These are phyloP conservation scores for Punctoribates punctum DNA, from an alignment of 2,888 invertebrate species.

Conservation along the genomic window DNA sequence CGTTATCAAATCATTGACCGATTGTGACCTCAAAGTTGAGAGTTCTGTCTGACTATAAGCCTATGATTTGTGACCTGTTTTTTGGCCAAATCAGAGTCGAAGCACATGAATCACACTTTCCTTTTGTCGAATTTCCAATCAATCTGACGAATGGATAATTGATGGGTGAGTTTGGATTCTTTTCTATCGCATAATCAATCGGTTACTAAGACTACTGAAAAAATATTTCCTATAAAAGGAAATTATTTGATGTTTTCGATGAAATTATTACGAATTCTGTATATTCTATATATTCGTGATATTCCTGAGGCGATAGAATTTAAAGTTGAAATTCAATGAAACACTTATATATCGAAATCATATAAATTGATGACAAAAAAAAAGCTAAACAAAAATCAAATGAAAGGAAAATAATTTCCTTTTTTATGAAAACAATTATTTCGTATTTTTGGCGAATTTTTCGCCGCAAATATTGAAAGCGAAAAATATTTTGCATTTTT, in stretches of 20 bases:
- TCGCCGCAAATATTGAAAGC: too few relatives aligned
- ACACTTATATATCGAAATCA: not conserved
- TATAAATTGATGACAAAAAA: not conserved
- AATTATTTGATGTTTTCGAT: not conserved
- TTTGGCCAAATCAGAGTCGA: not conserved
- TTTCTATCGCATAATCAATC: not conserved
- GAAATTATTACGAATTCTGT: not conserved
- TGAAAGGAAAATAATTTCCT: not conserved
- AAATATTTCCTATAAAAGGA: not conserved
- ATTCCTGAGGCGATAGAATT: not conserved
- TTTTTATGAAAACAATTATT: not conserved
- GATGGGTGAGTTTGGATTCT: not conserved
- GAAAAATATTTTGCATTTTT: too few relatives aligned
- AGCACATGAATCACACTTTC: not conserved
- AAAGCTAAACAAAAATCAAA: not conserved
- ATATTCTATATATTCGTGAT: not conserved
- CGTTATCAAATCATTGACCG: slow-evolving; percentile 11
- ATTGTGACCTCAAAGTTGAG: slow-evolving; percentile 1
- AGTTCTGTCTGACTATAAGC: not conserved
- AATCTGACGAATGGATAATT: not conserved
- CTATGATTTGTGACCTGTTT: not conserved
- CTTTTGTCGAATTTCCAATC: not conserved
- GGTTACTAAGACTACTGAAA: not conserved
- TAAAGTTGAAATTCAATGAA: not conserved
- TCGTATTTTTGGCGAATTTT: too few relatives aligned